A percentile compares a stretch with the other conserved stretches of the same genome.
Evolutionary conservation across 2,888 invertebrate genomes (phyloP).

Genomic region (Cantharis flavilabris): DNA sequence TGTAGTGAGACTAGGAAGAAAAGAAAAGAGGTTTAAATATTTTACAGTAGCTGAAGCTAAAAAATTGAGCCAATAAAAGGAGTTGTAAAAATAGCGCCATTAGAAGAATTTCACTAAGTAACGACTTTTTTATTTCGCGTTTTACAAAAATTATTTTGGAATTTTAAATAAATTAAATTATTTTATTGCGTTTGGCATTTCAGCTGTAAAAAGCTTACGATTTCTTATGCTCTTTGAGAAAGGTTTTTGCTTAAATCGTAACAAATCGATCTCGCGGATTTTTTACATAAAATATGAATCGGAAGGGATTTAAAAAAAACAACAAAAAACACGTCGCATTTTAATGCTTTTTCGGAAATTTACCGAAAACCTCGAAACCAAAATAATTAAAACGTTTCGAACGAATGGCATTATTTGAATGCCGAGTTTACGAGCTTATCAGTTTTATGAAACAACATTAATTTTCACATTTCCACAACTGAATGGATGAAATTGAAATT

Average conservation of each 20-base stretch:
- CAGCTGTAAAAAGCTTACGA: background rate
- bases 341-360: background rate
- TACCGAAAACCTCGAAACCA: background rate
- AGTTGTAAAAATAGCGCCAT: background rate
- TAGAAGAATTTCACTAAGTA: background rate
- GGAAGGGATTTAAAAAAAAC: background rate
- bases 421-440: background rate
- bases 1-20: background rate
- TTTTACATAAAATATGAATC: background rate
- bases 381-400: background rate
- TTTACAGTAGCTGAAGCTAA: background rate
- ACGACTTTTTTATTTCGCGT: background rate
- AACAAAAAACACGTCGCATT: background rate
- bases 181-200: background rate
- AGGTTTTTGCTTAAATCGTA: background rate
- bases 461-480: background rate
- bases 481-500: background rate
- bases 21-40: background rate
- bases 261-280: background rate
- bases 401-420: background rate
- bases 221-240: background rate
- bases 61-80: background rate
- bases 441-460: background rate
- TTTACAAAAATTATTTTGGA: background rate
- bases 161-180: background rate